phyloP scores from a whole-genome alignment of 2,113 vertebrate species.

The Corythaixoides concolor region DNA sequence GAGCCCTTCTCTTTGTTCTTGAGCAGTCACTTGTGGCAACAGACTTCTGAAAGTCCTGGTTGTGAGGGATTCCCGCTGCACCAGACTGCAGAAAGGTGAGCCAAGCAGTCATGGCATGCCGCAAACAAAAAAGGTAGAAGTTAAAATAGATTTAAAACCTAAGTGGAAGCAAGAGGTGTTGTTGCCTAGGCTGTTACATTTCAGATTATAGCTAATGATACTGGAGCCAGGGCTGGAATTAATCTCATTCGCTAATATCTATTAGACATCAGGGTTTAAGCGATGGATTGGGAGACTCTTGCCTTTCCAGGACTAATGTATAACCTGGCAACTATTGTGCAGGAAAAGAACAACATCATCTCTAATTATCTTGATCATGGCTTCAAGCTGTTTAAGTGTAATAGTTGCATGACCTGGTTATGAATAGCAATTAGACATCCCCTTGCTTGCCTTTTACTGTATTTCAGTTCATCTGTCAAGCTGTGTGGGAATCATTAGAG shows the following conservation, averaged over 20 bases:
- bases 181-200: background rate
- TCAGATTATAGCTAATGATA: background rate
- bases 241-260: background rate
- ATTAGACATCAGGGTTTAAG: background rate
- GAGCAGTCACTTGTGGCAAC: background rate
- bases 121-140: background rate
- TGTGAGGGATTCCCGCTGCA: background rate
- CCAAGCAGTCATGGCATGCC: background rate
- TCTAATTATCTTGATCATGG: background rate
- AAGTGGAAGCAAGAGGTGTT: background rate
- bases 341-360: background rate
- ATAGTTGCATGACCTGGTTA: background rate
- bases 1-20: background rate
- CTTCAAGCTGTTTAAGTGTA: background rate
- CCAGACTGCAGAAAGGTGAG: background rate
- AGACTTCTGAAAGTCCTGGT: background rate
- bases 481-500: background rate
- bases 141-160: background rate
- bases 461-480: slow-evolving; percentile 1
- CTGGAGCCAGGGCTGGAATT: background rate
- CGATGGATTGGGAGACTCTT: background rate
- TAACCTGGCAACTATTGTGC: background rate
- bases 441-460: background rate
- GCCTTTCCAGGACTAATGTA: background rate
- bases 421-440: slow-evolving; percentile 3